These are phyloP conservation scores for Chiloscyllium plagiosum DNA, from an alignment of 2,113 vertebrate species.

Conservation along the genomic window DNA sequence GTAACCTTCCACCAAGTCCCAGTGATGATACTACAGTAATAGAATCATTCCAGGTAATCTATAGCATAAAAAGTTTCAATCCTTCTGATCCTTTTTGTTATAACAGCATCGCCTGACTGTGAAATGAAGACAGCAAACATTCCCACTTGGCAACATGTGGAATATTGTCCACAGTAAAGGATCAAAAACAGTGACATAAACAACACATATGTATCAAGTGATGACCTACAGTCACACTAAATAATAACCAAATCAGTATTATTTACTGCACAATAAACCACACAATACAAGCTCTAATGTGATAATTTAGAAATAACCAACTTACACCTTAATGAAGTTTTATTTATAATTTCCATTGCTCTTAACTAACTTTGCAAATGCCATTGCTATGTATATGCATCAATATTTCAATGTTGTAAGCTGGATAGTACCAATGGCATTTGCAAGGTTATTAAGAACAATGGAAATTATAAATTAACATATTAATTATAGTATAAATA, in stretches of 20 bases:
- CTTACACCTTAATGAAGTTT: background rate
- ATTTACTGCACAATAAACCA: background rate
- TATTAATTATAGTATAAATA: background rate
- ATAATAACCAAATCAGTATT: background rate
- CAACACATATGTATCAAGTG: background rate
- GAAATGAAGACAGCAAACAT: background rate
- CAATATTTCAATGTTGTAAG: background rate
- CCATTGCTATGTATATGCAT: background rate
- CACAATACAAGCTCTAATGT: background rate
- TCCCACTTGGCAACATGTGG: background rate
- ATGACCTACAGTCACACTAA: background rate
- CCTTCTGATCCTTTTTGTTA: background rate
- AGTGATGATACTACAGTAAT: background rate
- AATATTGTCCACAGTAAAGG: background rate
- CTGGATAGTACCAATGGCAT: too few species aligned
- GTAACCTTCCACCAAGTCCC: background rate
- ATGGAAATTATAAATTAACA: too few species aligned
- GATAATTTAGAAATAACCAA: background rate
- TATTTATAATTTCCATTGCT: slow-evolving; percentile 1
- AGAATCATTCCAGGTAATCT: background rate
- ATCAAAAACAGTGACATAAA: background rate
- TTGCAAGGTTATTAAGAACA: too few species aligned
- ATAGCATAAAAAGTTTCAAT: background rate
- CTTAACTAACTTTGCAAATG: background rate
- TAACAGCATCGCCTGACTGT: background rate